A percentile compares a stretch with the other conserved stretches of the same genome.
phyloP scores from a whole-genome alignment of 1,140 invertebrate genomes.

The Drosophila malerkotliana region DNA sequence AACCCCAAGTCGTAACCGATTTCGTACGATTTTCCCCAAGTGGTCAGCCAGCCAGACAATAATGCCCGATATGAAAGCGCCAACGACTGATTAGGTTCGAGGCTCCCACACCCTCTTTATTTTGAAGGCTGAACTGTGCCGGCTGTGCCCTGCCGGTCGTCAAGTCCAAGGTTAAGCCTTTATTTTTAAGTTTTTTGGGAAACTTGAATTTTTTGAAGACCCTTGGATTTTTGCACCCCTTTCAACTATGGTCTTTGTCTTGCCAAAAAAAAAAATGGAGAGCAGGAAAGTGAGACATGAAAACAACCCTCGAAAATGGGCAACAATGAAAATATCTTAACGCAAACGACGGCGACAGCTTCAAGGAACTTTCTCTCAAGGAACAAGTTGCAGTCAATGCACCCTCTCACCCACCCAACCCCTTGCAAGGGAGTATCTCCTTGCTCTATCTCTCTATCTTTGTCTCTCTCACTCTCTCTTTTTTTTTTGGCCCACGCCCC shows the following conservation, averaged over 20 bases:
- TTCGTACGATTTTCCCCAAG: constrained; percentile 20
- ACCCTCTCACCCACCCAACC: constrained; percentile 33
- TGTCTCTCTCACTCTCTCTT: background rate
- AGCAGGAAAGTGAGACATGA: constrained; percentile 16
- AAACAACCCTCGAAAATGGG: constrained; percentile 52
- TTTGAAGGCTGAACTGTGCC: constrained; percentile 28
- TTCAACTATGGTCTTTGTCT: constrained; percentile 24
- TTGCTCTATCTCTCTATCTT: background rate
- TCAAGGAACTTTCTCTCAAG: constrained; percentile 59
- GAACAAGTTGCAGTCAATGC: constrained; percentile 67
- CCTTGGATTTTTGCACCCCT: constrained; percentile 19
- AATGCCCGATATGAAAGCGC: constrained; percentile 35
- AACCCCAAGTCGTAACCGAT: background rate
- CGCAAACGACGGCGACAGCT: constrained; percentile 25
- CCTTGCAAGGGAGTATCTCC: background rate
- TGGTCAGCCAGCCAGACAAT: constrained; percentile 5
- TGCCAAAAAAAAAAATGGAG: constrained; percentile 15
- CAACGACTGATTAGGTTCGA: constrained; percentile 54
- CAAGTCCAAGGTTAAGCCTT: constrained; percentile 68
- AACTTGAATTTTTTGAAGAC: constrained; percentile 13
- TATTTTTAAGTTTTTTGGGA: constrained; percentile 23
- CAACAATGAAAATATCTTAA: constrained; percentile 66
- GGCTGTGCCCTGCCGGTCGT: constrained; percentile 21
- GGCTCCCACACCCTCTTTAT: background rate
- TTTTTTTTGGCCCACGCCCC: constrained; percentile 22